Conservation (phyloP, 2,113 vertebrate species). For the Sterna hirundo region DNA sequence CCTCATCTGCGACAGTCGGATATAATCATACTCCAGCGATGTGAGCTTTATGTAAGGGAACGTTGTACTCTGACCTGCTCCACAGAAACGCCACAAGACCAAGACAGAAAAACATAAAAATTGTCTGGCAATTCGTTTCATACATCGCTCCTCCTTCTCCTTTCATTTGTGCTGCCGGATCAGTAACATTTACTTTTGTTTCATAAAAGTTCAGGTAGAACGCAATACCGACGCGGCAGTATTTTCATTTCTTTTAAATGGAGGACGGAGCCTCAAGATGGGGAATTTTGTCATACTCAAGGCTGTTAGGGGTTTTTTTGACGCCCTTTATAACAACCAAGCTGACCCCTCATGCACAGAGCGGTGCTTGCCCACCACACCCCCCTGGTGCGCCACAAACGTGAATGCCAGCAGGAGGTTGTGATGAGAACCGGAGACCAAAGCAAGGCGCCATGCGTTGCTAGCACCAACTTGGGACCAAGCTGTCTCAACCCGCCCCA, state of each 20-base stretch:
- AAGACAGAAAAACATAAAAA: neutral
- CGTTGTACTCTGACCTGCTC: neutral
- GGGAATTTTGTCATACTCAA: neutral
- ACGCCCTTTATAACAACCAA: accelerated
- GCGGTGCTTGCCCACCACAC: accelerated
- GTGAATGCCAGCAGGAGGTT: neutral
- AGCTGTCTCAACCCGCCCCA: neutral
- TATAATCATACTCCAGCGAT: neutral
- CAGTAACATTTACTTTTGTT: neutral
- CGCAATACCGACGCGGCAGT: neutral
- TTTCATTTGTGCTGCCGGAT: neutral
- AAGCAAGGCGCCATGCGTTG: neutral
- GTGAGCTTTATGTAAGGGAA: neutral
- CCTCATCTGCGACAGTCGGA: neutral
- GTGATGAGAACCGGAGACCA: neutral
- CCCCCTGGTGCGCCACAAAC: too few species aligned
- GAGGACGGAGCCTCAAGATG: neutral
- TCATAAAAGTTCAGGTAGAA: neutral
- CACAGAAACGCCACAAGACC: neutral
- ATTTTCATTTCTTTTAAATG: neutral
- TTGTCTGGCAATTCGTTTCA: neutral
- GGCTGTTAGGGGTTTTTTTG: neutral
- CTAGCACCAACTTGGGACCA: neutral
- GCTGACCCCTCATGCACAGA: neutral
- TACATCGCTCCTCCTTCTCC: neutral